A percentile compares a stretch with the other conserved stretches of the same genome.
These are phyloP conservation scores for Ryuthela nishihirai DNA, from an alignment of 2,888 invertebrate species.

Conservation along the genomic window DNA sequence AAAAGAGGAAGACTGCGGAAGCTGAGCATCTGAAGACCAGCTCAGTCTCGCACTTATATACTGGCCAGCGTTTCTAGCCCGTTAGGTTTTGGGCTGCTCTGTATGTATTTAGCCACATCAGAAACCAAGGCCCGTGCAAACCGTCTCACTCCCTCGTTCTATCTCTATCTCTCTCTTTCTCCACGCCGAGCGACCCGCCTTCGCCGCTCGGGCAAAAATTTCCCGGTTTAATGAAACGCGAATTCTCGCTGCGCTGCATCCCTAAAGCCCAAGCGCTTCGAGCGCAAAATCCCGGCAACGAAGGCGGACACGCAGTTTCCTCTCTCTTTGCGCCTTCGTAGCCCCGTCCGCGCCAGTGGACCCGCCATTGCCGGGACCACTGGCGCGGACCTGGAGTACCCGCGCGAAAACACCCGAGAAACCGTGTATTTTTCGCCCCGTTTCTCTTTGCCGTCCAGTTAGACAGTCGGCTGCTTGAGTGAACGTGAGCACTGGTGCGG, in stretches of 20 bases:
- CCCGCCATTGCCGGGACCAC: slow-evolving; percentile 14
- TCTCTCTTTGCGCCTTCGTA: slow-evolving; percentile 39
- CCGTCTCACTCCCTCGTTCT: slow-evolving; percentile 29
- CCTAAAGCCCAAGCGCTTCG: slow-evolving; percentile 21
- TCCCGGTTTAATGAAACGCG: slow-evolving; percentile 40
- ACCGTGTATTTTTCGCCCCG: slow-evolving; percentile 39
- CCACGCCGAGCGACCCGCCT: neutral
- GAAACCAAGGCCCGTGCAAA: slow-evolving; percentile 39
- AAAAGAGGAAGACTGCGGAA: too few species aligned
- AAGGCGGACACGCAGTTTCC: too few species aligned
- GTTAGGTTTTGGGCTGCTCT: slow-evolving; percentile 32
- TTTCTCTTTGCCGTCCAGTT: too few species aligned
- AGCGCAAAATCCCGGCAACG: slow-evolving; percentile 1
- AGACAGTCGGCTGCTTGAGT: too few species aligned
- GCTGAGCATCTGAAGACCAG: too few species aligned
- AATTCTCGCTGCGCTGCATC: slow-evolving; percentile 36
- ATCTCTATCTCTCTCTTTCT: slow-evolving; percentile 11
- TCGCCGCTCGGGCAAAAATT: slow-evolving; percentile 37
- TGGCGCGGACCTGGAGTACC: slow-evolving; percentile 27
- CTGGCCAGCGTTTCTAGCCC: slow-evolving; percentile 39
- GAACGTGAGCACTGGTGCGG: too few species aligned
- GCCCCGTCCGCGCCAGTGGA: slow-evolving; percentile 26
- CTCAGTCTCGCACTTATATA: too few species aligned
- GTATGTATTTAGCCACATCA: slow-evolving; percentile 40
- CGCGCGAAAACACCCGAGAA: slow-evolving; percentile 7